Conservation (phyloP, 2,888 invertebrate species). For the Rhagonycha lutea region DNA sequence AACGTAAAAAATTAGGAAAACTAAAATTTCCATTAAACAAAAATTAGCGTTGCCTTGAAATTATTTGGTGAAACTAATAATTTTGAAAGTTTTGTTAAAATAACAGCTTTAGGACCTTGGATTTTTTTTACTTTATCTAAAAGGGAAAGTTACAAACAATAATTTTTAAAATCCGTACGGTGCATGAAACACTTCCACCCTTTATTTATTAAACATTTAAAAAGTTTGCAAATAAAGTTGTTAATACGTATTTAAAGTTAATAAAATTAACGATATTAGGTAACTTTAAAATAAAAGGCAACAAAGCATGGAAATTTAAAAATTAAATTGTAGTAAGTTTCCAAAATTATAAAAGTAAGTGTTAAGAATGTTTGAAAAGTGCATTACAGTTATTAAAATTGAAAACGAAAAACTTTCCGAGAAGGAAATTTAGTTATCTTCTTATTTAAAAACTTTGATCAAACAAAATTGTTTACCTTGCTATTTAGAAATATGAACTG, state of each 20-base stretch:
- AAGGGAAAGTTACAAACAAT: no score
- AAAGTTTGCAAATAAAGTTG: background rate
- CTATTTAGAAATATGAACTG: conserved; percentile 93
- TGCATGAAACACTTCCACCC: no score
- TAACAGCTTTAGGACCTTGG: no score
- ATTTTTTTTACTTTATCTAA: no score
- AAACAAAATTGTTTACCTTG: conserved; percentile 58
- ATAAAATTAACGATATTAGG: background rate
- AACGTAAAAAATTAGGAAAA: no score
- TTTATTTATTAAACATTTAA: background rate
- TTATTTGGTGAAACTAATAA: no score
- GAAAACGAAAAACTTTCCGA: conserved; percentile 11
- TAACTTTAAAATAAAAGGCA: background rate
- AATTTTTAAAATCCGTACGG: no score
- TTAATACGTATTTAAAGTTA: background rate
- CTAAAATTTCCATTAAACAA: no score
- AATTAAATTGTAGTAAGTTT: background rate
- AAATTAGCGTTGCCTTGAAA: no score
- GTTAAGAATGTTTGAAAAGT: background rate
- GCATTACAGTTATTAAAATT: conserved; percentile 13
- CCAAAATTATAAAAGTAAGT: conserved; percentile 58
- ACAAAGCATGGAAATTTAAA: background rate
- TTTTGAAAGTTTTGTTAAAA: no score
- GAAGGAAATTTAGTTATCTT: conserved; percentile 13
- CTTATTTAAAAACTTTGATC: conserved; percentile 6